These are phyloP conservation scores for Temnothorax unifasciatus DNA, from an alignment of 2,888 invertebrate genomes.

Conservation along the genomic window DNA sequence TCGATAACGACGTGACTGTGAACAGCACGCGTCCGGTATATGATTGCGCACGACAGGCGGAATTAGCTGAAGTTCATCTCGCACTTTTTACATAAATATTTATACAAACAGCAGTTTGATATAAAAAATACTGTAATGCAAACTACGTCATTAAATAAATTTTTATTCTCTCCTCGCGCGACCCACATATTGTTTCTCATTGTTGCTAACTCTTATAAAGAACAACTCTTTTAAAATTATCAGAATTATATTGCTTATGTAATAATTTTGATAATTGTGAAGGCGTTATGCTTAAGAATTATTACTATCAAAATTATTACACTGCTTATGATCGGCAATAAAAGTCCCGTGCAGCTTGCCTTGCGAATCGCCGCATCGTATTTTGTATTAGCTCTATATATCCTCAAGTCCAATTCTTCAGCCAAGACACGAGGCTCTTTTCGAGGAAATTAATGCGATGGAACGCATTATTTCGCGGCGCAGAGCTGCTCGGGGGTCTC, in stretches of 20 bases:
- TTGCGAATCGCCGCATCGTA: conserved; percentile 27
- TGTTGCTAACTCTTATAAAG: background rate
- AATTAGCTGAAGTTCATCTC: background rate
- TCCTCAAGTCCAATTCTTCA: conserved; percentile 49
- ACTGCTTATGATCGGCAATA: background rate
- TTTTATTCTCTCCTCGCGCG: background rate
- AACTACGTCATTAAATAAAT: background rate
- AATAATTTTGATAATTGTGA: too few species aligned
- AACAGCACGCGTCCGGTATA: background rate
- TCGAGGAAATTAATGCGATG: background rate
- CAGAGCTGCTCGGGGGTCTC: conserved; percentile 59
- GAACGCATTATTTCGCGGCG: conserved; percentile 59
- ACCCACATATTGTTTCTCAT: background rate
- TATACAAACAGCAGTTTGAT: background rate
- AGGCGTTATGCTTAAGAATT: too few species aligned
- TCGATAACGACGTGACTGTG: conserved; percentile 40
- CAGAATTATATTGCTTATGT: too few species aligned
- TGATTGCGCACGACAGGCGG: background rate
- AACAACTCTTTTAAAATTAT: background rate
- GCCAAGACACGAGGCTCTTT: conserved; percentile 11
- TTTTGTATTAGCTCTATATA: conserved; percentile 40
- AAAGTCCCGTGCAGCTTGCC: background rate
- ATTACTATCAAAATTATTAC: background rate
- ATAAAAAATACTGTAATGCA: background rate
- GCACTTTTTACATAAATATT: background rate